Evolutionary conservation across 2,113 vertebrate species (phyloP).

Genomic region (Meles meles): DNA sequence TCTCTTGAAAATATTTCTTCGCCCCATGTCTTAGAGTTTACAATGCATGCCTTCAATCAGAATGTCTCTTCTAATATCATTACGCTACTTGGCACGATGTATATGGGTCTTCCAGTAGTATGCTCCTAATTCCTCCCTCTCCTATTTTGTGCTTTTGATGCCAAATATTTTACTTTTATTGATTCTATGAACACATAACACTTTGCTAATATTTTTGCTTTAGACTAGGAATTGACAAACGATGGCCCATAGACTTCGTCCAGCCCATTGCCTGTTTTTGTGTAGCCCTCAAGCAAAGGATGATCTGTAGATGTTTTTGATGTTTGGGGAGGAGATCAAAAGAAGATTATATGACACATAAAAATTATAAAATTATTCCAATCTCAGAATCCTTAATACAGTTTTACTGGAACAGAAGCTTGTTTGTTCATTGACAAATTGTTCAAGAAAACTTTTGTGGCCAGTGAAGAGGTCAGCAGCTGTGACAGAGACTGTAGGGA

Average conservation of each 20-base stretch:
- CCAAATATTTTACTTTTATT: background rate
- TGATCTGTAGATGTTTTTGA: background rate
- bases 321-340: background rate
- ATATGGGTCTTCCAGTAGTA: background rate
- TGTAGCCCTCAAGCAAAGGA: background rate
- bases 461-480: background rate
- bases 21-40: background rate
- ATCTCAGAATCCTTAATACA: background rate
- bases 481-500: background rate
- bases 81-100: background rate
- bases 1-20: background rate
- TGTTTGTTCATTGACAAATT: background rate
- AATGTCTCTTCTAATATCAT: background rate
- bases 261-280: background rate
- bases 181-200: background rate
- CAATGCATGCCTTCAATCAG: background rate
- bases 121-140: background rate
- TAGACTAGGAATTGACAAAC: background rate
- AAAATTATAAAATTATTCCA: background rate
- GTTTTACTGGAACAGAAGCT: background rate
- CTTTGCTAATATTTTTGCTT: background rate
- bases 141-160: background rate
- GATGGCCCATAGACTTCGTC: background rate
- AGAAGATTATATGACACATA: background rate
- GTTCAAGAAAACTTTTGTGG: background rate